Conservation (phyloP, 2,797 vertebrate species). For the Heliangelus exortis region DNA sequence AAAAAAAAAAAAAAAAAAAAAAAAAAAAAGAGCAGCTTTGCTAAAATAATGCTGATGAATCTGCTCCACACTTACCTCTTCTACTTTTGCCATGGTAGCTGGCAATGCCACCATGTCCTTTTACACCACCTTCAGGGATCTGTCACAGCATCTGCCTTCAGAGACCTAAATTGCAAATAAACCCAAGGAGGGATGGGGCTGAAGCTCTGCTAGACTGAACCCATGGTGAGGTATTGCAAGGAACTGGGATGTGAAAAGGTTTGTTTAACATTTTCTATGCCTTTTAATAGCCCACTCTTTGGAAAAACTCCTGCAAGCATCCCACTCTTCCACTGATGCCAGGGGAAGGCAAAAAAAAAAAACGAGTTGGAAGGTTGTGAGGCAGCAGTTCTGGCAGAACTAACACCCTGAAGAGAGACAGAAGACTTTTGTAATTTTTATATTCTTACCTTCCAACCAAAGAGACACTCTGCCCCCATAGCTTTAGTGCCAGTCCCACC, state of each 20-base stretch:
- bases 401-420: background rate
- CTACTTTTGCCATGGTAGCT: background rate
- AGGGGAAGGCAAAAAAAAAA: background rate
- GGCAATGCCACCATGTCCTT: conserved; percentile 7
- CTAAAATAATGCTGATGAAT: background rate
- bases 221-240: accelerated
- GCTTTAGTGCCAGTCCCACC: background rate
- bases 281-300: background rate
- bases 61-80: background rate
- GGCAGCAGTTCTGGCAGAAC: background rate
- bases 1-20: background rate
- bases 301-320: background rate
- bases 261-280: background rate
- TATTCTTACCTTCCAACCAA: conserved; percentile 48
- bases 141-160: conserved; percentile 10
- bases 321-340: background rate
- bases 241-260: background rate
- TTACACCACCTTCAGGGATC: background rate
- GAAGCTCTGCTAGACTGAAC: background rate
- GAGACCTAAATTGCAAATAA: background rate
- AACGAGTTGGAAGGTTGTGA: background rate
- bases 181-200: background rate
- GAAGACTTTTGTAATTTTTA: background rate
- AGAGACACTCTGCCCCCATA: background rate
- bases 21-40: background rate